Conservation (phyloP, 2,797 vertebrate genomes). For the Gorsachius magnificus region DNA sequence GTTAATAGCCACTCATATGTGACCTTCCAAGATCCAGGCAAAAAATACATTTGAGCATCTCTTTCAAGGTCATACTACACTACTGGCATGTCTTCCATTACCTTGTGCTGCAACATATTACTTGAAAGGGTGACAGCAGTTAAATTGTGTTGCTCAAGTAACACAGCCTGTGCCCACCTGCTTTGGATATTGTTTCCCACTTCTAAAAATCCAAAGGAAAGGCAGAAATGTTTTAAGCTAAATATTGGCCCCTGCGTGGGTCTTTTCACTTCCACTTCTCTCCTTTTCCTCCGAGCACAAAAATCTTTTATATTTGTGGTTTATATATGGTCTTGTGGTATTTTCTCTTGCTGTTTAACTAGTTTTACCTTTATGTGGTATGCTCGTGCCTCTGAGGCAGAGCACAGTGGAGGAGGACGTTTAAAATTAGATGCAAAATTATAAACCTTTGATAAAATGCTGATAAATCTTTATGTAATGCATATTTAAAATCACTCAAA, state of each 20-base stretch:
- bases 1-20: not conserved
- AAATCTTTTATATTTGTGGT: not conserved
- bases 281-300: not conserved
- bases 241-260: not conserved
- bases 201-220: slow-evolving; percentile 3
- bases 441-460: not conserved
- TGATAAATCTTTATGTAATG: not conserved
- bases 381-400: not conserved
- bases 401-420: not conserved
- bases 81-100: not conserved
- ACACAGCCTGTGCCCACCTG: not conserved
- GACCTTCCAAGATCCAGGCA: not conserved
- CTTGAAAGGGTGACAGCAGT: not conserved
- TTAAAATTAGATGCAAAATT: slow-evolving; percentile 27
- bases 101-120: not conserved
- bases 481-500: not conserved
- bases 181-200: not conserved
- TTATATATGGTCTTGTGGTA: not conserved
- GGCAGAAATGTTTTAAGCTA: not conserved
- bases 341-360: slow-evolving; percentile 1
- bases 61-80: not conserved
- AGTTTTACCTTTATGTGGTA: not conserved
- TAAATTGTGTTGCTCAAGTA: not conserved
- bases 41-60: not conserved
- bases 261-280: not conserved